A percentile compares a stretch with the other conserved stretches of the same genome.
phyloP scores from a whole-genome alignment of 2,797 vertebrate species.

The Heliangelus exortis region DNA sequence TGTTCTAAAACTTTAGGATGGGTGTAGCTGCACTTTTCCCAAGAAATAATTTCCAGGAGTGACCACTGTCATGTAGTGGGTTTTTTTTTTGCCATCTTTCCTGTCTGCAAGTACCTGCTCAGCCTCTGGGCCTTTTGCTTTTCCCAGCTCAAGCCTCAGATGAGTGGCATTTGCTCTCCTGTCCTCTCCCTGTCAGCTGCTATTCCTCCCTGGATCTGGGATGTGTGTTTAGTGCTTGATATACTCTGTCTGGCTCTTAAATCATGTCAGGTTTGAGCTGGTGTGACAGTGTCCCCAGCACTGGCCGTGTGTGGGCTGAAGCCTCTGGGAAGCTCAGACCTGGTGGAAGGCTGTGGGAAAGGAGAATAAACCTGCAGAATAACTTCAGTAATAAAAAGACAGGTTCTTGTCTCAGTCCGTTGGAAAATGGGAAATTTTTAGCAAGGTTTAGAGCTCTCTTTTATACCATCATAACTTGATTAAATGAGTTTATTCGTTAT shows the following conservation, averaged over 20 bases:
- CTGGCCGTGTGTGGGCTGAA: not conserved
- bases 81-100: not conserved
- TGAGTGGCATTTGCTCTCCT: not conserved
- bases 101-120: not conserved
- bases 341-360: not conserved
- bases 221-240: not conserved
- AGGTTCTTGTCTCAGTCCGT: not conserved
- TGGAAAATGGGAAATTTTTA: not conserved
- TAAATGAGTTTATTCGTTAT: not conserved
- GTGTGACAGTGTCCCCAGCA: fast-evolving
- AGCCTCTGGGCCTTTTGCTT: not conserved
- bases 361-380: not conserved
- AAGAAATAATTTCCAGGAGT: not conserved
- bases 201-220: too few relatives aligned
- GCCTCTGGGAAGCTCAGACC: not conserved
- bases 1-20: not conserved
- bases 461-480: not conserved
- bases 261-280: not conserved
- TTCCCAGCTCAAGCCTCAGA: not conserved
- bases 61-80: fast-evolving
- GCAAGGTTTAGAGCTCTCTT: not conserved
- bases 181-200: not conserved
- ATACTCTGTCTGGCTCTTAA: not conserved
- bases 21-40: not conserved
- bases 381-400: not conserved